Conservation (phyloP, 2,113 vertebrate genomes). For the Strix uralensis region DNA sequence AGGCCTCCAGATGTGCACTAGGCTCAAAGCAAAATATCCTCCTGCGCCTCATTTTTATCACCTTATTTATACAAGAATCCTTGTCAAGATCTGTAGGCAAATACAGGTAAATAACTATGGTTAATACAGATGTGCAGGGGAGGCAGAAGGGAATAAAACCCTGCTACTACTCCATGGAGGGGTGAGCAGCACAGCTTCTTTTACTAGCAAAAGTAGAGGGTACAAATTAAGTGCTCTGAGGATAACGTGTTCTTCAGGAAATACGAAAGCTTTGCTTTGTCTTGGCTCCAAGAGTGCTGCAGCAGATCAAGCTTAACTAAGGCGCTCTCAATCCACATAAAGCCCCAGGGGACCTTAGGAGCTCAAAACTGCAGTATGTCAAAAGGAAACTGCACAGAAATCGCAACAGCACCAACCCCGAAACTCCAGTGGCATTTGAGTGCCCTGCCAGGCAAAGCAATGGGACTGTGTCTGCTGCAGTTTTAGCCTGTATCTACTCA, state of each 20-base stretch:
- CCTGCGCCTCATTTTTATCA: conserved; percentile 31
- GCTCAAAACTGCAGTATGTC: not conserved
- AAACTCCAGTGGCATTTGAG: not conserved
- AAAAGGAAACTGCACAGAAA: not conserved
- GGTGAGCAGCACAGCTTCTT: not conserved
- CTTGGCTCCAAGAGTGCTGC: not conserved
- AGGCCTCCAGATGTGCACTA: not conserved
- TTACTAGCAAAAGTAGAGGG: not conserved
- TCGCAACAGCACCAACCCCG: not conserved
- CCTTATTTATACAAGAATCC: not conserved
- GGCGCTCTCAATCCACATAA: conserved; percentile 1
- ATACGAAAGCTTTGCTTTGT: conserved; percentile 32
- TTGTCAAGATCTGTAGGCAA: conserved; percentile 17
- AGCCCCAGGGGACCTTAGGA: not conserved
- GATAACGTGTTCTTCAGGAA: not conserved
- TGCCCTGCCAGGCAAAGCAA: not conserved
- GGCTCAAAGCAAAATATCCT: conserved; percentile 7
- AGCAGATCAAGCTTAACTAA: conserved; percentile 51
- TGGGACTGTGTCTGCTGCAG: not conserved
- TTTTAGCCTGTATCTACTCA: not conserved
- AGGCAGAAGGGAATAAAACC: not conserved
- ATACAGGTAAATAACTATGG: conserved; percentile 50
- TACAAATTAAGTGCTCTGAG: not conserved
- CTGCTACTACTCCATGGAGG: not conserved
- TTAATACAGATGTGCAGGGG: not conserved